Conservation (phyloP, 1,140 invertebrate species). For the honey bee (Apis mellifera) region DNA sequence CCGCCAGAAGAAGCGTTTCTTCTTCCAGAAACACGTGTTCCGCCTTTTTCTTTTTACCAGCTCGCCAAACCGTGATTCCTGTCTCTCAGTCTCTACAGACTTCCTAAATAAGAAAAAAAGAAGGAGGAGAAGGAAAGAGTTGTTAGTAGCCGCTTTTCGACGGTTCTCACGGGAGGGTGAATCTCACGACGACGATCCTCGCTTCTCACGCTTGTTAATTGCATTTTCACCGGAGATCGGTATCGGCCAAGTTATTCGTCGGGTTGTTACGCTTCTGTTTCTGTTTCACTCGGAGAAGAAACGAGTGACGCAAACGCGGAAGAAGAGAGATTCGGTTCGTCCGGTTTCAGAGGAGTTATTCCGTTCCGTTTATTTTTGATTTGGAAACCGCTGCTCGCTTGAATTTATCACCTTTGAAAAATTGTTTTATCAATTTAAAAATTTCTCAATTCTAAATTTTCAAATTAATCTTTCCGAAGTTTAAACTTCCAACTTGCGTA, state of each 20-base stretch:
- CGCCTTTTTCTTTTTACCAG: conserved; percentile 27
- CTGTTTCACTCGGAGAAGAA: too few relatives aligned
- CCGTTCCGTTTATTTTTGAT: too few relatives aligned
- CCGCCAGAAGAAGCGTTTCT: background rate
- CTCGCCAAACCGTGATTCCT: conserved; percentile 43
- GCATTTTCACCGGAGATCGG: background rate
- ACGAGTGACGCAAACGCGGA: too few relatives aligned
- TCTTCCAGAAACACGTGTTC: conserved; percentile 36
- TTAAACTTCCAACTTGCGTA: too few relatives aligned
- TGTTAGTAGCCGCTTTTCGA: conserved; percentile 13
- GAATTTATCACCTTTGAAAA: too few relatives aligned
- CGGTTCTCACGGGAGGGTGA: conserved; percentile 26
- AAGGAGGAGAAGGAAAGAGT: background rate
- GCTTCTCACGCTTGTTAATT: conserved; percentile 13
- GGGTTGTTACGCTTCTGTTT: too few relatives aligned
- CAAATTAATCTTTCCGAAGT: too few relatives aligned
- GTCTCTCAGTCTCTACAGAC: conserved; percentile 30
- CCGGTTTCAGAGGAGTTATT: too few relatives aligned
- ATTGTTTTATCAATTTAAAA: background rate
- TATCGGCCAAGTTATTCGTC: too few relatives aligned
- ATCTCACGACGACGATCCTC: conserved; percentile 5
- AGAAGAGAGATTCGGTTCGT: too few relatives aligned
- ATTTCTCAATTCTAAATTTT: background rate
- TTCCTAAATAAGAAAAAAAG: conserved; percentile 17
- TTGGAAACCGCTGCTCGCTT: too few relatives aligned